phyloP scores from a whole-genome alignment of 2,113 vertebrate species.

The Callopanchax toddi region DNA sequence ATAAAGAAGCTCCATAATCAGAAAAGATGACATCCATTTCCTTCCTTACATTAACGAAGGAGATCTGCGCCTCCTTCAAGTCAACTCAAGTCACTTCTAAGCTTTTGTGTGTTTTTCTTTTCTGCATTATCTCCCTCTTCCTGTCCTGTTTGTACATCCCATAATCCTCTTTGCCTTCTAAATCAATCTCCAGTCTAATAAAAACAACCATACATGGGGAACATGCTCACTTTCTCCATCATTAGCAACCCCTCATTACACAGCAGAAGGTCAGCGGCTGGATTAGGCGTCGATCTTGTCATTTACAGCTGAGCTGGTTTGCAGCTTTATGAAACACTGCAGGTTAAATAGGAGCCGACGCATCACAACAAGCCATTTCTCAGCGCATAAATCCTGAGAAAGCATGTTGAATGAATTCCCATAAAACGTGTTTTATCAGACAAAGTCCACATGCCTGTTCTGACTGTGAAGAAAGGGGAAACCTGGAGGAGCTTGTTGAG shows the following conservation, averaged over 20 bases:
- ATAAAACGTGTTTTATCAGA: conserved; percentile 54
- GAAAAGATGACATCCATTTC: conserved; percentile 24
- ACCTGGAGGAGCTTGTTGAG: conserved; percentile 22
- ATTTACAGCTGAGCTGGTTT: conserved; percentile 4
- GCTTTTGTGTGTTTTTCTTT: conserved; percentile 6
- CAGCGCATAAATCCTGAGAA: conserved; percentile 38
- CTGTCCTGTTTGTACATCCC: conserved; percentile 37
- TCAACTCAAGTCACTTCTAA: conserved; percentile 23
- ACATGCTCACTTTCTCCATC: not conserved
- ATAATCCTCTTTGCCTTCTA: conserved; percentile 34
- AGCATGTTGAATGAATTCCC: conserved; percentile 26
- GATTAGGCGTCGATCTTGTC: conserved; percentile 1
- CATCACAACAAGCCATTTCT: conserved; percentile 29
- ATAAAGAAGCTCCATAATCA: conserved; percentile 14
- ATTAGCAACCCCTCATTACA: conserved; percentile 26
- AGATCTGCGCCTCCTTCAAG: conserved; percentile 12
- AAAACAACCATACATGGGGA: conserved; percentile 46
- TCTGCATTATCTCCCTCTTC: conserved; percentile 30
- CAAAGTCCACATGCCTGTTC: conserved; percentile 34
- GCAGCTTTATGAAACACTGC: conserved; percentile 26
- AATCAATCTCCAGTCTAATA: conserved; percentile 26
- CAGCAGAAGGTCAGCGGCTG: conserved; percentile 16
- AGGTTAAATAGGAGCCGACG: conserved; percentile 29
- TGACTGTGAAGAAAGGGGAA: conserved; percentile 16
- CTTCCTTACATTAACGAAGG: conserved; percentile 30